phyloP scores from a whole-genome alignment of 1,140 invertebrate species.

The Bombyx mori region DNA sequence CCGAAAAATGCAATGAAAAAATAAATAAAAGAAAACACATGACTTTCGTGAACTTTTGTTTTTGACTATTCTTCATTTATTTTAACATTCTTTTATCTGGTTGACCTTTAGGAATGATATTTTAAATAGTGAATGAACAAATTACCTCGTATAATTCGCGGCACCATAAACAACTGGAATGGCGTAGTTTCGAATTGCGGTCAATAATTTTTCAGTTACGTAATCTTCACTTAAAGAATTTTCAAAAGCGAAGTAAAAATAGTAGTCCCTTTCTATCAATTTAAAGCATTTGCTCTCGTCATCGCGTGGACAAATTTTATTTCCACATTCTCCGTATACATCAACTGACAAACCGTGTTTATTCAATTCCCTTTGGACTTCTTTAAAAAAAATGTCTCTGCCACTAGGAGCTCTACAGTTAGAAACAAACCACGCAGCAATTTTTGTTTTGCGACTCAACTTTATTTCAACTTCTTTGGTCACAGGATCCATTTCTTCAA shows the following conservation, averaged over 20 bases:
- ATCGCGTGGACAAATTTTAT: constrained; percentile 30
- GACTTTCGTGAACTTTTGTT: too few relatives aligned
- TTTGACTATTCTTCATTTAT: too few relatives aligned
- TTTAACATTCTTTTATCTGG: too few relatives aligned
- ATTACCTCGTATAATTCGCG: constrained; percentile 40
- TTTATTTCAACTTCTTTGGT: constrained; percentile 28
- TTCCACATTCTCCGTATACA: constrained; percentile 79
- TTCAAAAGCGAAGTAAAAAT: constrained; percentile 80
- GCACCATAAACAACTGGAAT: constrained; percentile 72
- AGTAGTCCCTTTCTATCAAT: constrained; percentile 68
- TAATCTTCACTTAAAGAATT: constrained; percentile 76
- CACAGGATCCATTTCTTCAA: constrained; percentile 40
- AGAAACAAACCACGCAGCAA: constrained; percentile 76
- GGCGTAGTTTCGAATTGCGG: constrained; percentile 55
- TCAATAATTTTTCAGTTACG: constrained; percentile 76
- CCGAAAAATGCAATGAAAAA: too few relatives aligned
- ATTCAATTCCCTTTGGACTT: constrained; percentile 71
- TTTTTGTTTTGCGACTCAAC: constrained; percentile 52
- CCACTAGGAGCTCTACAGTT: constrained; percentile 73
- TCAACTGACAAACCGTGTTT: constrained; percentile 65
- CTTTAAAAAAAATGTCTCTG: constrained; percentile 71
- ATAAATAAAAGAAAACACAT: too few relatives aligned
- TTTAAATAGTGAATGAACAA: background rate
- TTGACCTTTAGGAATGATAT: too few relatives aligned
- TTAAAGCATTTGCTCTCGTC: constrained; percentile 43